These are phyloP conservation scores for Sycophaga agraensis DNA, from an alignment of 1,140 invertebrate genomes.

Conservation along the genomic window DNA sequence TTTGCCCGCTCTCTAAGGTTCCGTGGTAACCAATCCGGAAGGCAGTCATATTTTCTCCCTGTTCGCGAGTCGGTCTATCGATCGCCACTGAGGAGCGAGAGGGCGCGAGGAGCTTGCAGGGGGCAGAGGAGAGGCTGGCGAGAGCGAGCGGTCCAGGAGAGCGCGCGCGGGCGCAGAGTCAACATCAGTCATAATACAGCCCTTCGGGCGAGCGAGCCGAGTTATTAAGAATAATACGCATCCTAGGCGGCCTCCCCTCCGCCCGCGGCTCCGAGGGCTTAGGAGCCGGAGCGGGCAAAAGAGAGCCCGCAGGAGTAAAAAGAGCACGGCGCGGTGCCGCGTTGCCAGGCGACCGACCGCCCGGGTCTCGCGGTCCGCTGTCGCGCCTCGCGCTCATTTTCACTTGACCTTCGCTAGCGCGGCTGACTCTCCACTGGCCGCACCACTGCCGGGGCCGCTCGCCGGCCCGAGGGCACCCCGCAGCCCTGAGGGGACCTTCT, in stretches of 20 bases:
- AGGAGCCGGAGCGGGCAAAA: conserved; percentile 30
- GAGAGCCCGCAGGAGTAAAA: no score
- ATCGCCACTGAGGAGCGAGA: conserved; percentile 40
- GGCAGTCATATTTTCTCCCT: conserved; percentile 42
- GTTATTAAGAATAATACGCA: conserved; percentile 61
- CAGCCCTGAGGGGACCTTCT: no score
- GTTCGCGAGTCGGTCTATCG: conserved; percentile 50
- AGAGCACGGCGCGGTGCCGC: no score
- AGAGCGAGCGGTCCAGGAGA: background rate
- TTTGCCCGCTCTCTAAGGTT: conserved; percentile 33
- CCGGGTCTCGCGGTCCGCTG: no score
- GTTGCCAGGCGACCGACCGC: background rate
- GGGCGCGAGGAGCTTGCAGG: background rate
- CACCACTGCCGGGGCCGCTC: conserved; percentile 2
- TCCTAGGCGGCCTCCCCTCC: conserved; percentile 48
- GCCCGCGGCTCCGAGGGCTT: conserved; percentile 37
- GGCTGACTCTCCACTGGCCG: conserved; percentile 21
- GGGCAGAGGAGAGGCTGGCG: background rate
- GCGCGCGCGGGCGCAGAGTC: conserved; percentile 47
- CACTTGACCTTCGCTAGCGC: conserved; percentile 21
- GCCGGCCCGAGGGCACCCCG: no score
- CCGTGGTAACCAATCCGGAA: conserved; percentile 41
- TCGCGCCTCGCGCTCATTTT: conserved; percentile 17
- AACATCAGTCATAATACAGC: conserved; percentile 59
- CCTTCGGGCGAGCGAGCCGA: conserved; percentile 48